Evolutionary conservation across 2,113 vertebrate genomes (phyloP), one percentile per base, ranked within the genome.

Genomic region (Onychostruthus taczanowskii): DNA sequence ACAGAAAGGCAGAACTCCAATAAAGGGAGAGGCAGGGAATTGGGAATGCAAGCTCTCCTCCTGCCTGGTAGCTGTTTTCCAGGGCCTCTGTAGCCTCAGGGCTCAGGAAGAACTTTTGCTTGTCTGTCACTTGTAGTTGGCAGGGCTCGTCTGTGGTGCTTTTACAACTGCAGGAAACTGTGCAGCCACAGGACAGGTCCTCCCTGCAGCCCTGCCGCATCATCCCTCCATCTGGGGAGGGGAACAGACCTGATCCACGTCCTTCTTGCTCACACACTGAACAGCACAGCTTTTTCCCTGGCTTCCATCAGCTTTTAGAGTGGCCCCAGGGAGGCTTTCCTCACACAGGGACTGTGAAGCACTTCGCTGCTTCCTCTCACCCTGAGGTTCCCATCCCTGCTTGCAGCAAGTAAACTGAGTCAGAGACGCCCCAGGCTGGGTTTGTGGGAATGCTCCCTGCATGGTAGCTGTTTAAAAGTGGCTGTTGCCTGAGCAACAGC

Each of bases 331-430:
- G 64, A 75, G 30, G 16, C 22, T 84, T 58, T 89, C 13, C 22
- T 80, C 15, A 3, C 11, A 10, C 50, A 41, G 39, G 27, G 62
- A 37, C 35, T 23, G 0, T 16, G 74, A 23, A 80, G 33, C 27
- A 30, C 4, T 4, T 9, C n/a, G 23, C 39, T 69, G 63, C 30
- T 77, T 77, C 74, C 13, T 23, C 27, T 77, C 37, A 11, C 33
- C 5, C 31, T 14, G 61, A 67, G 39, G 37, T 52, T 90, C 64
- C 82, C 55, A 70, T 59, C 55, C 30, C 58, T 87, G 68, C 56
- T 78, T 75, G 64, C 47, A 75, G 72, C 37, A n/a, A 44, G 94
- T 69, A 93, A 96, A 95, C 89, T 83, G 95, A 96, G 95, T 81
- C 90, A 30, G 78, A 31, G 63, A 9, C 56, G 67, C 46, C 41